Base-by-base conservation (phyloP, 2,113 vertebrate species). In the Pelobates fuscus region DNA sequence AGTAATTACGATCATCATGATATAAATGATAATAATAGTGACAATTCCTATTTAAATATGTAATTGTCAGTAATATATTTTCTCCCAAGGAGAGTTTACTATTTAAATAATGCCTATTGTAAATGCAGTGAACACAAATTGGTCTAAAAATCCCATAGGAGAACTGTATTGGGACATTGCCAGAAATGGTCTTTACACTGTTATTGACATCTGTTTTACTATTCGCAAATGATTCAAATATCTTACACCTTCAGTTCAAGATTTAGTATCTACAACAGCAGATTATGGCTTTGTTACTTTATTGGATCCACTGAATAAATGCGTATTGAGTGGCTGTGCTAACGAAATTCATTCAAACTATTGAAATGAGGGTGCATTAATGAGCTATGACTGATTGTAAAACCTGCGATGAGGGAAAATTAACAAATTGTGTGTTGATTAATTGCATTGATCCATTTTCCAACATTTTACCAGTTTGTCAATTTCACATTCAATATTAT, bases 381-480 rank as follows among this genome's bases (percentile, higher is more conserved):
- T 66, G 71, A 66, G 71, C 62, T 74, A 74, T 74, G 62, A 57
- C 71, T 74, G 71, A 66, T 66, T 73, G 62, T 66, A 66, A 66
- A 74, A 58, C 32, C 55, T 66, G 71, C 66, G 71, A 74, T 66
- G 71, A 74, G 62, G 71, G 29, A 74, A 74, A 74, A 74, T 74
- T 74, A 74, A 74, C 71, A 74, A 62, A 71, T 74, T 74, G 71
- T 32, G 62, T 23, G 71, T 75, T 75, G 63, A 67, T 75, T 67
- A 75, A 75, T 75, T 67, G 41, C 72, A 75, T 75, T 75, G 72
- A 75, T 75, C 65, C 72, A 59, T 67, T 67, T 67, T 49, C 62
- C 63, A 60, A 60, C 54, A 59, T 59, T 75, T 75, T 67, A 75
- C 63, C 63, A 67, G 52, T 67, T 52, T 75, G 63, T 67, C 72